Percentiles rank a stretch among this genome's conserved stretches.
Conservation (phyloP, 2,797 vertebrate species). For the Neomorphus geoffroyi region DNA sequence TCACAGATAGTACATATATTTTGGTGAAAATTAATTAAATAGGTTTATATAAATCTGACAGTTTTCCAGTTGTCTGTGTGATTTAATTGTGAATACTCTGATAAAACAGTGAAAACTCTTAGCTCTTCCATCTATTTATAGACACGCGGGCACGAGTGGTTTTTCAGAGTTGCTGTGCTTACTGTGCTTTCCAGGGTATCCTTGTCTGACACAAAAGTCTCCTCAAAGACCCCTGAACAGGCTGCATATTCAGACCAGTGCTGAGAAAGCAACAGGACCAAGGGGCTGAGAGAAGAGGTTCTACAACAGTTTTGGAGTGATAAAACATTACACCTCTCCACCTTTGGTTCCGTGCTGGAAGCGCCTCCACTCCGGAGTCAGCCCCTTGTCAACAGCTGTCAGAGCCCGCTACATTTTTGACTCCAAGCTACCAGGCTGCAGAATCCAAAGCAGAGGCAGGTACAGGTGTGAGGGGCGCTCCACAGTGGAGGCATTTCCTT, state of each 20-base stretch:
- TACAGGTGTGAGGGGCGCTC: too few species aligned
- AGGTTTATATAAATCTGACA: neutral
- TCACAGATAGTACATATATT: neutral
- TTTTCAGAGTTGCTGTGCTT: neutral
- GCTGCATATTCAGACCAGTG: fast-evolving
- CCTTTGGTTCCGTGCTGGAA: neutral
- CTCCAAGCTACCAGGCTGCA: neutral
- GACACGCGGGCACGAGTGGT: fast-evolving
- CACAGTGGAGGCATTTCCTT: neutral
- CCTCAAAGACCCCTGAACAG: neutral
- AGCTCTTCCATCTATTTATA: neutral
- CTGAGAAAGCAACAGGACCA: neutral
- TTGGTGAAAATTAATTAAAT: neutral
- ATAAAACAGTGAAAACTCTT: neutral
- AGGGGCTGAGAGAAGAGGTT: neutral
- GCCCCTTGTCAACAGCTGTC: neutral
- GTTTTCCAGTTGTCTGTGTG: neutral
- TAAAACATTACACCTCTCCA: neutral
- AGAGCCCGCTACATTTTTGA: neutral
- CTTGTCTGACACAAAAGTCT: neutral
- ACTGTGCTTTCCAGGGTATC: neutral
- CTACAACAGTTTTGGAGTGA: neutral
- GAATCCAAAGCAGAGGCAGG: neutral
- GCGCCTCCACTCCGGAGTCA: neutral
- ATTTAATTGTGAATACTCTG: neutral